A percentile compares a stretch with the other conserved stretches of the same genome.
Evolutionary conservation across 2,113 vertebrate species (phyloP).

Genomic region (Orientallactaga bullata): DNA sequence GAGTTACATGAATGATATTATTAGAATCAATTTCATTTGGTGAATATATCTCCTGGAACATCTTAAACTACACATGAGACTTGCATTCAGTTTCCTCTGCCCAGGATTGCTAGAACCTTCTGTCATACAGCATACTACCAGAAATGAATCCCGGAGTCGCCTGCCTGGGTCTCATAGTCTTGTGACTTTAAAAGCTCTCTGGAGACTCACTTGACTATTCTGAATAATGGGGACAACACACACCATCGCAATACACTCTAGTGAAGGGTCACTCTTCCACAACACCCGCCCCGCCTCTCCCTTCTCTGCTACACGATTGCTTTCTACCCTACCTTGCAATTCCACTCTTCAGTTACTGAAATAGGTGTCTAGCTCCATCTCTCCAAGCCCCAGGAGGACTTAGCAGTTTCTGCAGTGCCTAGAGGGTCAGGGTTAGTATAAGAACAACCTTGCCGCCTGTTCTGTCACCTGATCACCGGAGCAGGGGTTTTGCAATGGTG

Average conservation of each 20-base stretch:
- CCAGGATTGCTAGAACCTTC: neutral
- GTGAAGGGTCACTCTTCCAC: neutral
- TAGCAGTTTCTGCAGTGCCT: fast-evolving
- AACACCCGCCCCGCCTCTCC: fast-evolving
- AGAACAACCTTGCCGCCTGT: too few species aligned
- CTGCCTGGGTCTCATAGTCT: fast-evolving
- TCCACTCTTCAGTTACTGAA: neutral
- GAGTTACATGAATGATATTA: neutral
- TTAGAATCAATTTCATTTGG: neutral
- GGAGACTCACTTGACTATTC: neutral
- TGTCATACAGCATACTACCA: neutral
- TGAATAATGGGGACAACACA: neutral
- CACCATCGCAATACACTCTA: fast-evolving
- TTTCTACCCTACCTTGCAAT: neutral
- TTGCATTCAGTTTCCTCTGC: fast-evolving
- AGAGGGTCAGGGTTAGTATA: too few species aligned
- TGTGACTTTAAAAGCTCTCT: fast-evolving
- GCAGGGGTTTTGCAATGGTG: too few species aligned
- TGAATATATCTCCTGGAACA: neutral
- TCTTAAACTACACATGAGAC: neutral
- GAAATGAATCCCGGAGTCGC: too few species aligned
- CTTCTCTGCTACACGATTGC: neutral
- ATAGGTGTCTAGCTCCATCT: neutral
- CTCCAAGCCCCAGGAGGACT: neutral
- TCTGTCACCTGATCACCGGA: too few species aligned